Conservation (phyloP, 2,113 vertebrate genomes). For the Struthio camelus region DNA sequence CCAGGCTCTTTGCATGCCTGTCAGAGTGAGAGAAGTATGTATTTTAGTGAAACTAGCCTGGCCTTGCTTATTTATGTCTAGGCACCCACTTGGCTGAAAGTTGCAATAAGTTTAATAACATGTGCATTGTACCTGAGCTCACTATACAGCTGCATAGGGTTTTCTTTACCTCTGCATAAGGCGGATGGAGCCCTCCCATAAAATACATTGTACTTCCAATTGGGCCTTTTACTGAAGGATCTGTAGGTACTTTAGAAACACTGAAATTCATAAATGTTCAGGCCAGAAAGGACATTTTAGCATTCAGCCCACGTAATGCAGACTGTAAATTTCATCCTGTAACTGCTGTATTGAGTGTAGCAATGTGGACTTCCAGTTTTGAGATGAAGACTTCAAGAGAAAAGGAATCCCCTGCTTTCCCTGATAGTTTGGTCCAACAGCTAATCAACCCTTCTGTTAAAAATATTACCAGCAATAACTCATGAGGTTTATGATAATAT, state of each 20-base stretch:
- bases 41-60: conserved; percentile 30
- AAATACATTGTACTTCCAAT: neutral
- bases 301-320: neutral
- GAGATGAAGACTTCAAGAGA: neutral
- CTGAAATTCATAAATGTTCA: neutral
- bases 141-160: neutral
- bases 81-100: neutral
- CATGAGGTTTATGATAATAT: neutral
- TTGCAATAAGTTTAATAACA: neutral
- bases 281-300: neutral
- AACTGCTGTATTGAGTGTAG: neutral
- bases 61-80: neutral
- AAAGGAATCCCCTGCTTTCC: neutral
- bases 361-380: neutral
- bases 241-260: conserved; percentile 7
- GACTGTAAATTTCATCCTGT: neutral
- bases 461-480: neutral
- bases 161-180: fast-evolving
- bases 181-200: neutral
- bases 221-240: neutral
- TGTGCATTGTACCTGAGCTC: neutral
- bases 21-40: neutral
- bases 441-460: neutral
- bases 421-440: neutral
- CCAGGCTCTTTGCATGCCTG: neutral